Conservation (phyloP, 2,888 invertebrate genomes). For the Penaeus monodon region DNA sequence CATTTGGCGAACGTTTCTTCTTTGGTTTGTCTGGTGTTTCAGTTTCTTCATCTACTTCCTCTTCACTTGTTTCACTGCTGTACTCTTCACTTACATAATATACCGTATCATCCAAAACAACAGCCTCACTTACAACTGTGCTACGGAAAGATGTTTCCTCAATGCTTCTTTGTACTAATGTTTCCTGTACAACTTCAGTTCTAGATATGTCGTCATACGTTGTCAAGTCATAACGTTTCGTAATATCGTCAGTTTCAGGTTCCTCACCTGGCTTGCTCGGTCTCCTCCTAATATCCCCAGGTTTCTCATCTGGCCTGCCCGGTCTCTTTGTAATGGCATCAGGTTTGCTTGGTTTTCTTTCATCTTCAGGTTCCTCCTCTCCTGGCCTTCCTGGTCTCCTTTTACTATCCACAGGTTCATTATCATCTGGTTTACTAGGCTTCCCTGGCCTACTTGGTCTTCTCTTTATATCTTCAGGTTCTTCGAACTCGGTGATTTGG, state of each 20-base stretch:
- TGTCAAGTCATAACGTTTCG: too few species aligned
- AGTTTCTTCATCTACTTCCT: too few species aligned
- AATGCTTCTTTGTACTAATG: too few species aligned
- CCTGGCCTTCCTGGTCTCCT: constrained; percentile 19
- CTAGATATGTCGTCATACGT: too few species aligned
- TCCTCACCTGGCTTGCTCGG: constrained; percentile 4
- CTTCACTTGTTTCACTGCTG: background rate
- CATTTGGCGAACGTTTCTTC: background rate
- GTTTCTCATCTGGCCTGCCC: background rate
- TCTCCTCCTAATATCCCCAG: background rate
- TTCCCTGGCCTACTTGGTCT: constrained; percentile 26
- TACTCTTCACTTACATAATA: background rate
- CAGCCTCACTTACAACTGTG: background rate
- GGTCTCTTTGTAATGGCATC: background rate
- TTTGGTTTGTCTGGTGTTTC: background rate
- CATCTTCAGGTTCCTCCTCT: background rate
- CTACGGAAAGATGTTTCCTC: background rate
- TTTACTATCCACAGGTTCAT: constrained; percentile 14
- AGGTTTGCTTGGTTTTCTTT: constrained; percentile 6
- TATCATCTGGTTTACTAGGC: background rate
- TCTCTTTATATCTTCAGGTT: constrained; percentile 30
- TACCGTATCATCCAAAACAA: too few species aligned
- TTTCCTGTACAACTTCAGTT: too few species aligned
- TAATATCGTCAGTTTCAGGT: background rate
- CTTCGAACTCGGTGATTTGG: background rate